Evolutionary conservation across 2,113 vertebrate genomes (phyloP).

Genomic region (Nibea coibor): DNA sequence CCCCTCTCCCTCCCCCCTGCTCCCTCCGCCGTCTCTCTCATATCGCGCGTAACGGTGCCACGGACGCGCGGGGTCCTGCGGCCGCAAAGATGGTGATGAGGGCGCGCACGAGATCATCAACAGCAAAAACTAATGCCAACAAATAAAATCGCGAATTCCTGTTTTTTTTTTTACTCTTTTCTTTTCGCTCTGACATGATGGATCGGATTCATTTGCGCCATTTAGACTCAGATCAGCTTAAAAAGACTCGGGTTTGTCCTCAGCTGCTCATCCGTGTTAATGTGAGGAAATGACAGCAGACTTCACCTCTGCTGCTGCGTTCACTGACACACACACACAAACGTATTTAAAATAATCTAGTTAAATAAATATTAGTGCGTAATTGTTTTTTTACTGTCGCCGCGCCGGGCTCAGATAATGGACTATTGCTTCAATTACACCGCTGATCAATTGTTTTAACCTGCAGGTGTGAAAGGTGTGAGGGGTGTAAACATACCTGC

Average conservation of each 20-base stretch:
- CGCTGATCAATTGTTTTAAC: conserved; percentile 64
- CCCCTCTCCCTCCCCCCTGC: conserved; percentile 68
- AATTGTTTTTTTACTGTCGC: conserved; percentile 44
- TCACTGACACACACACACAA: neutral
- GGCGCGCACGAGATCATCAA: neutral
- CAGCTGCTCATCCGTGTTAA: conserved; percentile 37
- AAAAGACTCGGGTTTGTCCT: conserved; percentile 44
- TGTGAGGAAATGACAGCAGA: conserved; percentile 19
- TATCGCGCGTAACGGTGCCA: neutral
- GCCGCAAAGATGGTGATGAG: neutral
- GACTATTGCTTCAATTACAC: conserved; percentile 56
- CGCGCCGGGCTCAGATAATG: conserved; percentile 49
- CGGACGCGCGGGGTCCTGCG: neutral
- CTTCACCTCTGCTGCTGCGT: neutral
- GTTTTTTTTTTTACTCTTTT: neutral
- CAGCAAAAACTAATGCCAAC: neutral
- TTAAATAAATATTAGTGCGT: conserved; percentile 51
- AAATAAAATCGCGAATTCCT: neutral
- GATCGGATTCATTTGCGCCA: conserved; percentile 39
- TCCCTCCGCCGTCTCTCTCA: conserved; percentile 55
- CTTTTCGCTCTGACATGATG: conserved; percentile 14
- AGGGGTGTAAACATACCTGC: neutral
- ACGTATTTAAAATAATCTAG: neutral
- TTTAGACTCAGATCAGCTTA: conserved; percentile 32
- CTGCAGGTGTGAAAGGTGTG: conserved; percentile 42